Conservation (phyloP, 2,113 vertebrate species). For the Casuarius casuarius region DNA sequence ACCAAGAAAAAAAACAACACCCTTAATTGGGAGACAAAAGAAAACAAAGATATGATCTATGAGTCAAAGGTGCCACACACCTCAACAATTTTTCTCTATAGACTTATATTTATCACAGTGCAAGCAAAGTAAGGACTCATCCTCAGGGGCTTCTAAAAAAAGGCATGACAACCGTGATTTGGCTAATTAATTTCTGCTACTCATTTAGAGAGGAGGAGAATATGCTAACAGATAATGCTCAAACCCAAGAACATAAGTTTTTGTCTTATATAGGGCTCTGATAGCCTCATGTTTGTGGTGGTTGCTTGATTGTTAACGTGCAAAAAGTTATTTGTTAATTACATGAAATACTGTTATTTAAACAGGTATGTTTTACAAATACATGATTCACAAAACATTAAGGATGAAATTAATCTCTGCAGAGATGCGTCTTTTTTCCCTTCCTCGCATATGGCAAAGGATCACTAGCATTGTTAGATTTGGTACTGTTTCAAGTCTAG, state of each 20-base stretch:
- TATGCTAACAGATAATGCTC: background rate
- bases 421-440: background rate
- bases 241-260: background rate
- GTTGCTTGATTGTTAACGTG: background rate
- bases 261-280: background rate
- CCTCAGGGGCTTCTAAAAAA: conserved; percentile 6
- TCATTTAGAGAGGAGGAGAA: background rate
- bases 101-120: background rate
- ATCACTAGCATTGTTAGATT: background rate
- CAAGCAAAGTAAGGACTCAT: background rate
- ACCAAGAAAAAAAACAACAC: background rate
- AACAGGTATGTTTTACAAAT: background rate
- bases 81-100: background rate
- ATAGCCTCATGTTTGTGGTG: background rate
- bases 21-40: conserved; percentile 31
- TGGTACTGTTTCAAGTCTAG: background rate
- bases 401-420: background rate
- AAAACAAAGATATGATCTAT: conserved; percentile 51
- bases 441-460: background rate
- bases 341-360: background rate
- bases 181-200: conserved; percentile 40
- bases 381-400: background rate
- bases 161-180: background rate
- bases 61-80: conserved; percentile 14
- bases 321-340: background rate